Percentiles rank a stretch among this genome's conserved stretches.
These are phyloP conservation scores for Deroptyus accipitrinus DNA, from an alignment of 2,113 vertebrate genomes.

Conservation along the genomic window DNA sequence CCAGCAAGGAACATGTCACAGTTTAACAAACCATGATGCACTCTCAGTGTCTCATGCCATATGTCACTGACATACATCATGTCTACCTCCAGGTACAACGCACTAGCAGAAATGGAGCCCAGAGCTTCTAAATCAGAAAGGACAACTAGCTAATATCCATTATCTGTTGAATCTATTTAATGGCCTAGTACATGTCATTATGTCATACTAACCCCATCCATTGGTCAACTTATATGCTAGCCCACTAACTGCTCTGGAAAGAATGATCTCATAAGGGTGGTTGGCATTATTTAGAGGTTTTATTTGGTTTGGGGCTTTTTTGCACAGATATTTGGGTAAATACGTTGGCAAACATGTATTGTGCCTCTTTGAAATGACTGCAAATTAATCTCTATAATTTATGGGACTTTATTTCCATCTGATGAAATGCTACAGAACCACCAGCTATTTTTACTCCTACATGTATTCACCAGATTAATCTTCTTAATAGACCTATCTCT, in stretches of 20 bases:
- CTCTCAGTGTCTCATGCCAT: not conserved
- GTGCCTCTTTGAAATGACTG: not conserved
- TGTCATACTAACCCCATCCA: not conserved
- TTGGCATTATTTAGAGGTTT: not conserved
- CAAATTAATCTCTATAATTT: not conserved
- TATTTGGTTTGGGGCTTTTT: fast-evolving
- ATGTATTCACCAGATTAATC: not conserved
- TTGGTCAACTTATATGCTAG: not conserved
- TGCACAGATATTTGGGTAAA: not conserved
- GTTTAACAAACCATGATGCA: not conserved
- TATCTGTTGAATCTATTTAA: not conserved
- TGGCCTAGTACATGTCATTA: not conserved
- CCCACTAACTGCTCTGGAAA: not conserved
- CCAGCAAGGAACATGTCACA: not conserved
- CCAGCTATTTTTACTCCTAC: not conserved
- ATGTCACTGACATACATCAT: not conserved
- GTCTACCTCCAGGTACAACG: not conserved
- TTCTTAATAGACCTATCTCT: not conserved
- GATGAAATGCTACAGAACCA: not conserved
- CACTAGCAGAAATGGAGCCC: not conserved
- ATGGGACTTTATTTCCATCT: not conserved
- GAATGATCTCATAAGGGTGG: not conserved
- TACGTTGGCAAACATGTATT: not conserved
- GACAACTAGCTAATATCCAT: not conserved
- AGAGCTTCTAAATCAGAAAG: not conserved